Evolutionary conservation across 2,113 vertebrate species (phyloP).

Genomic region (Sakesphorus luctuosus): DNA sequence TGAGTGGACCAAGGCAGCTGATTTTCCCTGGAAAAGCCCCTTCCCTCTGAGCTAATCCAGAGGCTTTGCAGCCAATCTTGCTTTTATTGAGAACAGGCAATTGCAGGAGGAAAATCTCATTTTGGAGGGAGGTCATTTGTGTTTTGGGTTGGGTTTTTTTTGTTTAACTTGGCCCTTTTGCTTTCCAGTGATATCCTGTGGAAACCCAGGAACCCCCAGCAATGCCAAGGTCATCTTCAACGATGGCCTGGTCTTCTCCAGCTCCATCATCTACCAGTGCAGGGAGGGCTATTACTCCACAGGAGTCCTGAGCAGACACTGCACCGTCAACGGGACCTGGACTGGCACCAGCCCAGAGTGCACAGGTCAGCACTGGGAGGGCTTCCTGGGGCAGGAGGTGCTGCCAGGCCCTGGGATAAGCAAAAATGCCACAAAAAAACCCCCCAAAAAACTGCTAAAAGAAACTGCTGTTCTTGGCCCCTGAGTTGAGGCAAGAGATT

Average conservation of each 20-base stretch:
- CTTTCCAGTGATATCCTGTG: constrained; percentile 89
- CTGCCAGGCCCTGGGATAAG: neutral
- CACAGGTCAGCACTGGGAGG: constrained; percentile 75
- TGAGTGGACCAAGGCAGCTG: neutral
- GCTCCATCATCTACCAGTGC: constrained; percentile 91
- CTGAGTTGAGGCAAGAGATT: too few species aligned
- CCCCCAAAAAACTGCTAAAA: too few species aligned
- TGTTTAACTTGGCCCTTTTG: neutral
- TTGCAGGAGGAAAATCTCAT: neutral
- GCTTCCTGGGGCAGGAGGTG: neutral
- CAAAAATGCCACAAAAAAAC: too few species aligned
- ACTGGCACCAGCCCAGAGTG: constrained; percentile 92
- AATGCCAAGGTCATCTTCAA: constrained; percentile 88
- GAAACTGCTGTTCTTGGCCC: too few species aligned
- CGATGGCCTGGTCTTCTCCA: constrained; percentile 90
- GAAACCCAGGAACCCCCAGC: constrained; percentile 93
- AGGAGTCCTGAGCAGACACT: constrained; percentile 91
- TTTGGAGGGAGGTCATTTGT: too few species aligned
- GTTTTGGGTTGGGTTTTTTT: too few species aligned
- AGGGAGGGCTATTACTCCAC: constrained; percentile 93
- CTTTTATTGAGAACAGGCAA: neutral
- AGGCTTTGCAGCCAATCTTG: neutral
- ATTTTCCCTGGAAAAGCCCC: neutral
- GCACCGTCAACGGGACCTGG: constrained; percentile 95
- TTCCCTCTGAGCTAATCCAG: neutral